phyloP scores from a whole-genome alignment of 2,797 vertebrate species.

The Amphiprion clarkii region DNA sequence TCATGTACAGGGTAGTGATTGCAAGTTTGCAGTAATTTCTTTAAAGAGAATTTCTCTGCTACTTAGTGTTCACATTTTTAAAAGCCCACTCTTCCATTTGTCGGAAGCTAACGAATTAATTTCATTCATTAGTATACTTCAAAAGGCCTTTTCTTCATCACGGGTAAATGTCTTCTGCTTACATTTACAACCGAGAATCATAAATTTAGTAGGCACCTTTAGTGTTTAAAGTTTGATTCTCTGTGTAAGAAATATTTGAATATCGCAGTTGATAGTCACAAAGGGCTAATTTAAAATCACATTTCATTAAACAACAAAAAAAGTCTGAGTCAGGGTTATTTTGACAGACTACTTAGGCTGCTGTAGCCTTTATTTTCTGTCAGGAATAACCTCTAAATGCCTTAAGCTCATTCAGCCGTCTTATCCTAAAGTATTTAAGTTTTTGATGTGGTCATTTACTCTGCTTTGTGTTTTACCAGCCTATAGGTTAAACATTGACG shows the following conservation, averaged over 20 bases:
- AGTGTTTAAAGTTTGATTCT: slow-evolving; percentile 20
- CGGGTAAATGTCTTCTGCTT: slow-evolving; percentile 30
- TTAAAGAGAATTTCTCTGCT: background rate
- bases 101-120: no score
- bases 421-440: slow-evolving; percentile 29
- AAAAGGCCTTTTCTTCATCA: slow-evolving; percentile 4
- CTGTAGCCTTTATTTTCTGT: slow-evolving; percentile 48
- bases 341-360: slow-evolving; percentile 50
- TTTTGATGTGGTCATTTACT: slow-evolving; percentile 34
- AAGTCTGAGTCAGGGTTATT: slow-evolving; percentile 51
- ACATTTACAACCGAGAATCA: slow-evolving; percentile 3
- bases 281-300: slow-evolving; percentile 73
- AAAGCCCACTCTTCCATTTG: no score
- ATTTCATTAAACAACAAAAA: slow-evolving; percentile 34
- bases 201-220: background rate
- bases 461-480: slow-evolving; percentile 40
- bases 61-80: background rate
- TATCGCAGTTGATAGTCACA: slow-evolving; percentile 30
- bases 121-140: background rate
- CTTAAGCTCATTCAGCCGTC: slow-evolving; percentile 71
- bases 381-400: slow-evolving; percentile 64
- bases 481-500: slow-evolving; percentile 35
- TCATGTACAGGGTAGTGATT: background rate
- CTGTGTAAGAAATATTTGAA: slow-evolving; percentile 19
- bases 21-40: slow-evolving; percentile 4